These are phyloP conservation scores for Columba guinea DNA, from an alignment of 2,797 vertebrate species.

Conservation along the genomic window DNA sequence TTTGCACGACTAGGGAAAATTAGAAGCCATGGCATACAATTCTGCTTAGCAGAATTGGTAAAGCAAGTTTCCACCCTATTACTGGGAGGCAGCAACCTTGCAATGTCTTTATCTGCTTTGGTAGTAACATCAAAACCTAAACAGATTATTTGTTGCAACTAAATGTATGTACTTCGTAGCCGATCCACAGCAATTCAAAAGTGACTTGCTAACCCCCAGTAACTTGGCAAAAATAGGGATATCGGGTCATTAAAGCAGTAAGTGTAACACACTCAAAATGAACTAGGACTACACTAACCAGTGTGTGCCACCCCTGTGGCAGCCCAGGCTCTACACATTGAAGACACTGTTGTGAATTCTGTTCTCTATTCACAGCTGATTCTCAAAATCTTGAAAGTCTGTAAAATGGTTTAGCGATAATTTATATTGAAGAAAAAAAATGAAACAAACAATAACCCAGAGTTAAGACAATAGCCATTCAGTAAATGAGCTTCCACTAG, in stretches of 20 bases:
- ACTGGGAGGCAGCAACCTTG: neutral
- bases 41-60: neutral
- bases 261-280: neutral
- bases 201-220: neutral
- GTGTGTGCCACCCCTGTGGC: neutral
- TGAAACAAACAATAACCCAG: neutral
- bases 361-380: neutral
- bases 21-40: neutral
- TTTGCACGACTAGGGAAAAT: neutral
- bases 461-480: neutral
- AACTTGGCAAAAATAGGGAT: neutral
- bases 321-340: neutral
- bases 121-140: neutral
- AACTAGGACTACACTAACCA: neutral
- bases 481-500: neutral
- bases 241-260: neutral
- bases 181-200: neutral
- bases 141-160: neutral
- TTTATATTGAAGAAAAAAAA: neutral
- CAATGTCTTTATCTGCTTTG: neutral
- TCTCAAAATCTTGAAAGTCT: neutral
- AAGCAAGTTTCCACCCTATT: neutral
- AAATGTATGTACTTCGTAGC: rapidly evolving
- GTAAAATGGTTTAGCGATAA: neutral
- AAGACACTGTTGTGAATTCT: neutral